A percentile compares a stretch with the other conserved stretches of the same genome.
phyloP scores from a whole-genome alignment of 2,888 invertebrate species.

The Drosophila atripex region DNA sequence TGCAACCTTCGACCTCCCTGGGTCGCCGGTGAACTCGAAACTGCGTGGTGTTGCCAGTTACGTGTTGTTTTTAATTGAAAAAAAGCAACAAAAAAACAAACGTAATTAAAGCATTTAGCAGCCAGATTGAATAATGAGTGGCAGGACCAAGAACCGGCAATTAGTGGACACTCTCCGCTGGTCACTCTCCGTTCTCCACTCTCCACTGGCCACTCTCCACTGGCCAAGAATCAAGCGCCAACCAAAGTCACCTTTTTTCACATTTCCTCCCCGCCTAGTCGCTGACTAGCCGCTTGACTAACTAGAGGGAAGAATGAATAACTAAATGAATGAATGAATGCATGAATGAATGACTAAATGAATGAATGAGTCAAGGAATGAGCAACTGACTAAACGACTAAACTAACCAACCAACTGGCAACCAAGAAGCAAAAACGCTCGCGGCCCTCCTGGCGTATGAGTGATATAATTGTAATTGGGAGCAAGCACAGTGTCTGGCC shows the following conservation, averaged over 20 bases:
- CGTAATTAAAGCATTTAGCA: slow-evolving; percentile 71
- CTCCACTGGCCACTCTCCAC: too few relatives aligned
- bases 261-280: too few relatives aligned
- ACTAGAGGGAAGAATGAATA: slow-evolving; percentile 1
- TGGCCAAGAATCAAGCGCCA: too few relatives aligned
- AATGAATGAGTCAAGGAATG: too few relatives aligned
- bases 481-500: slow-evolving; percentile 9
- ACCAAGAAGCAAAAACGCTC: slow-evolving; percentile 3
- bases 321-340: neutral
- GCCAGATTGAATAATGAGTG: slow-evolving; percentile 67
- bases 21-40: neutral
- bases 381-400: too few relatives aligned
- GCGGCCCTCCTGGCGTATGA: slow-evolving; percentile 30
- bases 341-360: too few relatives aligned
- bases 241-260: too few relatives aligned
- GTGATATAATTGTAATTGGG: slow-evolving; percentile 45
- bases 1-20: slow-evolving; percentile 5
- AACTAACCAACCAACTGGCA: slow-evolving; percentile 4
- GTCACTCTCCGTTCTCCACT: too few relatives aligned
- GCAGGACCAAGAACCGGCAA: slow-evolving; percentile 25
- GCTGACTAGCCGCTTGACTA: neutral
- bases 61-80: slow-evolving; percentile 69
- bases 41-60: slow-evolving; percentile 24
- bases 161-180: slow-evolving; percentile 40
- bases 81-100: slow-evolving; percentile 43